Evolutionary conservation across 1,140 invertebrate species (phyloP), one percentile per base, ranked within the genome.

Genomic region (Ganaspis sp.): DNA sequence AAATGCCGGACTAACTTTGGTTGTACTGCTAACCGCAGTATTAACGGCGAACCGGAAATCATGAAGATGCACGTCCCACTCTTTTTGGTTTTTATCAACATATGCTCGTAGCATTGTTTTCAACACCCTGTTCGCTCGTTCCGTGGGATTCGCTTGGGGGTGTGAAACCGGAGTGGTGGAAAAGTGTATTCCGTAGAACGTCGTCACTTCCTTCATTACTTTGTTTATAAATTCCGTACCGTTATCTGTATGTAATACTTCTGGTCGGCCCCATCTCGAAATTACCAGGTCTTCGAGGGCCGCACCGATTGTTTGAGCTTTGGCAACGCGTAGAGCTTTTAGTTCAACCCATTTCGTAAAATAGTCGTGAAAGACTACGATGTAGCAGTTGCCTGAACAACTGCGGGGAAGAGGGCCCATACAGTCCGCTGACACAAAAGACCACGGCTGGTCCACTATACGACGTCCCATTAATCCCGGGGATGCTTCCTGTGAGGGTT

Each of bases 41-140:
- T 86, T 86, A 40, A 86, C 76, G 0, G 87, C 85, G 70, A 87
- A 87, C 5, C 83, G 70, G 19, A 87, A 80, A 1, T 75, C 54
- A 8, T 75, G 70, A 9, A 87, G 74, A 58, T 85, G 75, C 15
- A 77, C 70, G 42, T 84, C 77, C 89, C 88, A 91, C 4, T 71
- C 72, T 0, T 19, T n/a, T 70, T 92, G 89, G 21, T 89, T 77
- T 0, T 85, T 71, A 9, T 82, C 76, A 0, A 91, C 84, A 9
- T 87, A 84, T 5, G 88, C 86, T 0, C 84, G 58, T 0, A 92
- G 71, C 78, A 87, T 86, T 1, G 81, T 77, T 75, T 92, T 91
- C 1, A 92, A 19, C 19, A 88, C 87, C 6, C 87, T 49, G 75
- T 92, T 92, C 12, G 86, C 85, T 9, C 90, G 69, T 78, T 92